These are phyloP conservation scores for Anorthoa munda DNA, from an alignment of 2,888 invertebrate species.

Conservation along the genomic window DNA sequence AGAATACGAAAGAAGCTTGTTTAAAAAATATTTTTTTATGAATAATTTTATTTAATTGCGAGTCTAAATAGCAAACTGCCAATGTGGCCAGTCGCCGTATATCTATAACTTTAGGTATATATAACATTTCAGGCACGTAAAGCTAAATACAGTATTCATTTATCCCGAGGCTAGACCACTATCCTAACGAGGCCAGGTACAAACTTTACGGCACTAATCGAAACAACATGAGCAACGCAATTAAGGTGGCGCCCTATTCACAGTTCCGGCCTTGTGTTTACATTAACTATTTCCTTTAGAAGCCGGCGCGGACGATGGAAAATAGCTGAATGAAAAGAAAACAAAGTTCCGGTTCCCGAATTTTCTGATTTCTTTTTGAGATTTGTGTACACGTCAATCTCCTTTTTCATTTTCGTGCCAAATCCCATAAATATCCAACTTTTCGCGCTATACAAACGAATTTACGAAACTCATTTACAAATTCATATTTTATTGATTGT, in stretches of 20 bases:
- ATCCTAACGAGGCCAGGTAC: constrained; percentile 25
- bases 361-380: neutral
- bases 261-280: constrained; percentile 29
- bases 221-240: constrained; percentile 38
- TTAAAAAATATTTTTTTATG: too few species aligned
- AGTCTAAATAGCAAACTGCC: neutral
- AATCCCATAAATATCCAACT: neutral
- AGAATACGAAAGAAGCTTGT: too few species aligned
- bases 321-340: constrained; percentile 9
- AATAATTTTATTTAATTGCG: too few species aligned
- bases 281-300: constrained; percentile 34
- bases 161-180: neutral
- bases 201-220: constrained; percentile 26
- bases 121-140: neutral
- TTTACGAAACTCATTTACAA: neutral
- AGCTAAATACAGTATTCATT: constrained; percentile 39
- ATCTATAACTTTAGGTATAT: neutral
- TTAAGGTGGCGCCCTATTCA: constrained; percentile 25
- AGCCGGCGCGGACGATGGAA: constrained; percentile 5
- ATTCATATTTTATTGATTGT: constrained; percentile 14
- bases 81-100: neutral
- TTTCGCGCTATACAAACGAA: neutral
- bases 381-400: neutral
- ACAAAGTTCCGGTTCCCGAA: neutral
- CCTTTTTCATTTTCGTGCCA: neutral